phyloP scores from a whole-genome alignment of 2,888 invertebrate genomes.

The Camponotus fellah region DNA sequence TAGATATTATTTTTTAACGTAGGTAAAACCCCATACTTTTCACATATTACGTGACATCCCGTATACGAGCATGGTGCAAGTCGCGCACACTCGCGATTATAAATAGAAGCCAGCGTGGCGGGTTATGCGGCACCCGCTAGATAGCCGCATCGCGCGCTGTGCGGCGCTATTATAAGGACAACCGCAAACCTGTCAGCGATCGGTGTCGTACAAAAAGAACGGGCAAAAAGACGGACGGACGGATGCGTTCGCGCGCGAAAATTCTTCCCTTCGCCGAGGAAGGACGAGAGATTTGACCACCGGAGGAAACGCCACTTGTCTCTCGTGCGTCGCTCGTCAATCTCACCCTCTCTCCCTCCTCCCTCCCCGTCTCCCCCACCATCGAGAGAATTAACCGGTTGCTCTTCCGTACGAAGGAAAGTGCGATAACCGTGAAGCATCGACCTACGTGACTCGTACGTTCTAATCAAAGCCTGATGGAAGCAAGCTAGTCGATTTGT shows the following conservation, averaged over 20 bases:
- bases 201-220: conserved; percentile 58
- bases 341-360: conserved; percentile 58
- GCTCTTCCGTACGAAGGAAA: conserved; percentile 10
- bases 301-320: conserved; percentile 75
- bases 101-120: conserved; percentile 66
- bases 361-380: conserved; percentile 1
- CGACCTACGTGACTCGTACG: conserved; percentile 4
- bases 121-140: conserved; percentile 43
- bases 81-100: conserved; percentile 53
- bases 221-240: conserved; percentile 23
- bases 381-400: conserved; percentile 57
- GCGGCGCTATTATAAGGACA: conserved; percentile 83
- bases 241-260: conserved; percentile 69
- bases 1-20: neutral
- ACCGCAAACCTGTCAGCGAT: conserved; percentile 84
- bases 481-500: neutral
- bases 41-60: neutral
- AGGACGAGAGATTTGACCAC: conserved; percentile 61
- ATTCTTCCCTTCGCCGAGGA: conserved; percentile 56
- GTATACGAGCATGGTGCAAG: neutral
- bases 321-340: conserved; percentile 66
- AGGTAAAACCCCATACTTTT: neutral
- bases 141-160: conserved; percentile 42
- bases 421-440: conserved; percentile 1
- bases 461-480: conserved; percentile 10